A percentile compares a stretch with the other conserved stretches of the same genome.
Evolutionary conservation across 2,888 invertebrate genomes (phyloP).

Genomic region (Ganaspis brasiliensis): DNA sequence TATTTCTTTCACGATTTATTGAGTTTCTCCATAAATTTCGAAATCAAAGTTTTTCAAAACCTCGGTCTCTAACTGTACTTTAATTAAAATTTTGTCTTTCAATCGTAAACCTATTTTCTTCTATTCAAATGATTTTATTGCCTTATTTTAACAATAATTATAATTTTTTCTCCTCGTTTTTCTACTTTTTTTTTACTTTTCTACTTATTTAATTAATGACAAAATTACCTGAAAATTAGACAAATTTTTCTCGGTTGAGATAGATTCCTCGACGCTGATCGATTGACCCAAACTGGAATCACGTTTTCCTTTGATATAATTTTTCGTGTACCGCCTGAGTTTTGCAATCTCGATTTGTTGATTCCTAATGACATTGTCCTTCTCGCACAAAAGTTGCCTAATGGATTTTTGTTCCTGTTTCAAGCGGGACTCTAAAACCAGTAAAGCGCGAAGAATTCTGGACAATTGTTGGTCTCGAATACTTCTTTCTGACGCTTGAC

Average conservation of each 20-base stretch:
- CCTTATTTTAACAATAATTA: no score
- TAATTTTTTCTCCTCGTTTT: no score
- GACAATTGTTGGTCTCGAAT: slow-evolving; percentile 88
- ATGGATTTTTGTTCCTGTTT: slow-evolving; percentile 89
- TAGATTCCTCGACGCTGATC: slow-evolving; percentile 14
- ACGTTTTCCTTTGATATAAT: slow-evolving; percentile 84
- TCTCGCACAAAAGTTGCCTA: slow-evolving; percentile 85
- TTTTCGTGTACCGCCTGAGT: slow-evolving; percentile 82
- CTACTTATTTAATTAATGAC: background rate
- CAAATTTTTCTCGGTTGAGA: slow-evolving; percentile 48
- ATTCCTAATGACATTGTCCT: slow-evolving; percentile 87
- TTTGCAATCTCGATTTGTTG: slow-evolving; percentile 87
- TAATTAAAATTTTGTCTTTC: no score
- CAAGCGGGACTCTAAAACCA: slow-evolving; percentile 87
- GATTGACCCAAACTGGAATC: slow-evolving; percentile 74
- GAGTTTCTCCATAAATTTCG: no score
- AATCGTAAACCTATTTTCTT: no score
- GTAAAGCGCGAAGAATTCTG: slow-evolving; percentile 86
- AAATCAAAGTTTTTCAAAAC: no score
- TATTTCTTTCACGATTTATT: no score
- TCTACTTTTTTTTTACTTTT: background rate
- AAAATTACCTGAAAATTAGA: slow-evolving; percentile 54
- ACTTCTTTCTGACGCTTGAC: slow-evolving; percentile 82
- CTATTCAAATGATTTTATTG: no score
- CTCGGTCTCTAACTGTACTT: no score